A percentile compares a stretch with the other conserved stretches of the same genome.
phyloP scores from a whole-genome alignment of 2,888 invertebrate genomes.

The Mimachlamys varia region DNA sequence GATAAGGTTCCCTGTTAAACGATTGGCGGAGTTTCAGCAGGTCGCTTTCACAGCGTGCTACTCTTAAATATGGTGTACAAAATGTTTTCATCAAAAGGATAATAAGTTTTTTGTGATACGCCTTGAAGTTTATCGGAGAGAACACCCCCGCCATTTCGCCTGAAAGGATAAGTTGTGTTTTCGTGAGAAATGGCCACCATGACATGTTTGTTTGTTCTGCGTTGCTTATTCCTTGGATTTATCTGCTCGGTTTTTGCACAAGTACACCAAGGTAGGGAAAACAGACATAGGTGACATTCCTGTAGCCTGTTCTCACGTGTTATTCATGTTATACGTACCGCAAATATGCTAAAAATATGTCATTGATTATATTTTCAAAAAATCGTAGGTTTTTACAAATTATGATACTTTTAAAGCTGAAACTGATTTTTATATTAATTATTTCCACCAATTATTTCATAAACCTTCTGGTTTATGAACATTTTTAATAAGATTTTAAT shows the following conservation, averaged over 20 bases:
- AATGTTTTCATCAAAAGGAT: constrained; percentile 13
- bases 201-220: not conserved
- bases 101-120: constrained; percentile 3
- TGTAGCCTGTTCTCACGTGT: not conserved
- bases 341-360: too few species aligned
- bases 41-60: constrained; percentile 22
- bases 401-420: too few species aligned
- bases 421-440: too few species aligned
- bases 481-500: too few species aligned
- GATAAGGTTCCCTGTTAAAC: constrained; percentile 10
- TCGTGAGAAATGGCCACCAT: not conserved
- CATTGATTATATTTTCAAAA: too few species aligned
- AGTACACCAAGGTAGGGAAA: not conserved
- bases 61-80: not conserved
- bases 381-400: too few species aligned
- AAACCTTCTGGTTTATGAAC: too few species aligned
- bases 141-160: not conserved
- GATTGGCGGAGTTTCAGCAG: not conserved
- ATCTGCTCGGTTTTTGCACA: not conserved
- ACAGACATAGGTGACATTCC: not conserved
- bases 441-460: too few species aligned
- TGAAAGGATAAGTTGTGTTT: not conserved
- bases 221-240: not conserved
- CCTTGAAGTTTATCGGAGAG: not conserved
- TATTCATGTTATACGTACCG: not conserved